Percentiles rank a stretch among this genome's conserved stretches.
These are phyloP conservation scores for Heliconius hortense DNA, from an alignment of 2,888 invertebrate genomes.

Conservation along the genomic window DNA sequence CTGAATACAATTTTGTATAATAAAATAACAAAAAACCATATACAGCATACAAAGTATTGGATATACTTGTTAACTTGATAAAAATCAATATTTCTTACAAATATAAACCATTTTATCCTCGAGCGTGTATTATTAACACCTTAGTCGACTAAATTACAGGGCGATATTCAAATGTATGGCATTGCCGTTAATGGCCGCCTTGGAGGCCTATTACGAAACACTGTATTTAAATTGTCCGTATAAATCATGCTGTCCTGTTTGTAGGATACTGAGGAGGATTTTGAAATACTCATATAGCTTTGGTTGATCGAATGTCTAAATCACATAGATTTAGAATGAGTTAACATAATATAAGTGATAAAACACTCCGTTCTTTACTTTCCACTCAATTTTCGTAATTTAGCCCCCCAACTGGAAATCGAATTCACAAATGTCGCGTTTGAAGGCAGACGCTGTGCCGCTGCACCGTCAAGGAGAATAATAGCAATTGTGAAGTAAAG, in stretches of 20 bases:
- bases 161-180: constrained; percentile 48
- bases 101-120: constrained; percentile 39
- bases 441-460: too few relatives aligned
- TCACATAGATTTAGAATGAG: not conserved
- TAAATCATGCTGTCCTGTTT: constrained; percentile 35
- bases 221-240: constrained; percentile 41
- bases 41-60: not conserved
- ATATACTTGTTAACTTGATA: constrained; percentile 25
- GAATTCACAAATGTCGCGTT: too few relatives aligned
- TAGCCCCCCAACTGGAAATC: too few relatives aligned
- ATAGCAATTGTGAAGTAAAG: too few relatives aligned
- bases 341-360: too few relatives aligned
- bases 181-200: constrained; percentile 46
- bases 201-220: constrained; percentile 33
- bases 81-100: constrained; percentile 38
- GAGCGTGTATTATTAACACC: constrained; percentile 48
- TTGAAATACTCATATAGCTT: not conserved
- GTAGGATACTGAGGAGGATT: constrained; percentile 1
- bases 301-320: not conserved
- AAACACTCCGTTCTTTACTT: too few relatives aligned
- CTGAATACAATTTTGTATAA: not conserved
- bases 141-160: constrained; percentile 50
- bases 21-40: not conserved
- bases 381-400: too few relatives aligned
- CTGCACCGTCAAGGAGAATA: too few relatives aligned